phyloP scores from a whole-genome alignment of 2,113 vertebrate genomes.

The Labeo catla region DNA sequence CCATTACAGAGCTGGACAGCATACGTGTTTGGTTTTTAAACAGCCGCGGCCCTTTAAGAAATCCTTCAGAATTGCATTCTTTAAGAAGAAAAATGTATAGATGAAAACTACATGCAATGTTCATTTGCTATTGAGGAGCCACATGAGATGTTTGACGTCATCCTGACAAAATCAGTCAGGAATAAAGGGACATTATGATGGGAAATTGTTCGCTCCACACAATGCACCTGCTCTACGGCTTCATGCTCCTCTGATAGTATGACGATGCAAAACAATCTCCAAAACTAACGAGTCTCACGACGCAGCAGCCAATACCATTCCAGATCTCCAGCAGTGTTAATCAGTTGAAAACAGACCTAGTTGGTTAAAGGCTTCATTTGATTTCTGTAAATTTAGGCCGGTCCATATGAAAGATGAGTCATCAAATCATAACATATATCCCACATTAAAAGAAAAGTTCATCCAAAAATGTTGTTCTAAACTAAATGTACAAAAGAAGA shows the following conservation, averaged over 20 bases:
- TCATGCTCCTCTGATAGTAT: neutral
- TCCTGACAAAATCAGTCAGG: neutral
- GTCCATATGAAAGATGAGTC: neutral
- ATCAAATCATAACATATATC: neutral
- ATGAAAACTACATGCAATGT: neutral
- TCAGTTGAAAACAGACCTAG: neutral
- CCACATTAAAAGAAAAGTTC: neutral
- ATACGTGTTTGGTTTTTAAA: neutral
- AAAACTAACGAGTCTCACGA: neutral
- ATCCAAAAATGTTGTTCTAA: neutral
- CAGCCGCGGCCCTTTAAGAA: neutral
- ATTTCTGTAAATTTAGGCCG: neutral
- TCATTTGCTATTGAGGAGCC: neutral
- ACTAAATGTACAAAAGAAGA: neutral
- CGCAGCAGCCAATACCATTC: neutral
- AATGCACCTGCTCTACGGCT: neutral
- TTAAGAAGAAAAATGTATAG: neutral
- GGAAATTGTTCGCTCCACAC: neutral
- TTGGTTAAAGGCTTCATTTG: neutral
- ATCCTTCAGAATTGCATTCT: neutral
- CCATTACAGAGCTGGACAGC: neutral
- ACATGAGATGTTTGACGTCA: neutral
- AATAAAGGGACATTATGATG: neutral
- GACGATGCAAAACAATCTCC: neutral
- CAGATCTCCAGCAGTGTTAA: neutral